Conservation (phyloP, 2,888 invertebrate species). For the Tetramorium bicarinatum region DNA sequence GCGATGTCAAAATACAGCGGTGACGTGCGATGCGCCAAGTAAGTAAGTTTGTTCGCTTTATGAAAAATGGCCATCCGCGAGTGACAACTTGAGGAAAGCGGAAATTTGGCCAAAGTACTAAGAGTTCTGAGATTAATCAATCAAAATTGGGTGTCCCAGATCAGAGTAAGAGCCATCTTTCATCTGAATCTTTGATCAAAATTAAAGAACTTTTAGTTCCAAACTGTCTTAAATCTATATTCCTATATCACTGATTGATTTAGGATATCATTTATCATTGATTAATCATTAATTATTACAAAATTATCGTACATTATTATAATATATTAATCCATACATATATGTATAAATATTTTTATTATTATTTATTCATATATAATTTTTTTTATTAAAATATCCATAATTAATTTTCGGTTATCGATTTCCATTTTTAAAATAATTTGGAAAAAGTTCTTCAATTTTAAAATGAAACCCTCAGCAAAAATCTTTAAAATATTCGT, state of each 20-base stretch:
- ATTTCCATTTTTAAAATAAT: background rate
- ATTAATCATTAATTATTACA: slow-evolving; percentile 5
- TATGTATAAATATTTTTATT: background rate
- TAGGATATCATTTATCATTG: background rate
- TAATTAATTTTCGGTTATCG: background rate
- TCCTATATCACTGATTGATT: background rate
- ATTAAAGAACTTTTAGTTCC: background rate
- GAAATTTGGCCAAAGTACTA: slow-evolving; percentile 38
- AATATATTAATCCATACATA: background rate
- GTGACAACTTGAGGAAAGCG: slow-evolving; percentile 30
- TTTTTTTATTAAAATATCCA: slow-evolving; percentile 12
- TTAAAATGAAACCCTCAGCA: background rate
- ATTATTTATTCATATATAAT: background rate
- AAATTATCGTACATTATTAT: background rate
- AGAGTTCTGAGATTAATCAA: slow-evolving; percentile 40
- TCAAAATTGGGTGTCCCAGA: slow-evolving; percentile 11
- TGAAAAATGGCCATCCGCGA: slow-evolving; percentile 37
- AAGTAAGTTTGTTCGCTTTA: slow-evolving; percentile 22
- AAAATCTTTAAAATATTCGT: slow-evolving; percentile 1
- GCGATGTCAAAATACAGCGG: slow-evolving; percentile 43
- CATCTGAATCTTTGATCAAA: background rate
- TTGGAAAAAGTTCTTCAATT: background rate
- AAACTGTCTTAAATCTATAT: slow-evolving; percentile 2
- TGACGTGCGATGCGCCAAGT: slow-evolving; percentile 44
- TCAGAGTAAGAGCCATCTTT: background rate